phyloP scores from a whole-genome alignment of 2,888 invertebrate species.

The Limnephilus rhombicus region DNA sequence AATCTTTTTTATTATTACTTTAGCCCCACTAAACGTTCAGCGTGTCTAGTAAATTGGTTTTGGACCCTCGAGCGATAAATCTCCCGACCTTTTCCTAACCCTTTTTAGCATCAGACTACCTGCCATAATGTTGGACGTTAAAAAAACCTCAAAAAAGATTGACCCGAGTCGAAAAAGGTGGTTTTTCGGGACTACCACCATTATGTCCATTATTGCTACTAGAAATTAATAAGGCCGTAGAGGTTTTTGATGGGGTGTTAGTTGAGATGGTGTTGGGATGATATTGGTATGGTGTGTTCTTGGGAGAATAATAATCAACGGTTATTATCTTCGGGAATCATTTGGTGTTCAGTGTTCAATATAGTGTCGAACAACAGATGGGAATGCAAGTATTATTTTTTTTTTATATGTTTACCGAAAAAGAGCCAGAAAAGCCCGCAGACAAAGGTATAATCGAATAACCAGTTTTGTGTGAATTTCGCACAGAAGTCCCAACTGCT shows the following conservation, averaged over 20 bases:
- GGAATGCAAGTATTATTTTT: too few relatives aligned
- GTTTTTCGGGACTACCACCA: background rate
- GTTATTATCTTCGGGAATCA: background rate
- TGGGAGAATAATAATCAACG: background rate
- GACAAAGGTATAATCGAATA: too few relatives aligned
- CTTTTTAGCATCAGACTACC: background rate
- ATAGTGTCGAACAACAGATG: background rate
- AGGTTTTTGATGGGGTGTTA: background rate
- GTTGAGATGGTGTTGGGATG: background rate
- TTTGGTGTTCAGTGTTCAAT: background rate
- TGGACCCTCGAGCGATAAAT: background rate
- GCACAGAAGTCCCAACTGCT: too few relatives aligned
- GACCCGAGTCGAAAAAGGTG: background rate
- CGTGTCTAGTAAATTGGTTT: constrained; percentile 24
- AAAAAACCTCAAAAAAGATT: background rate
- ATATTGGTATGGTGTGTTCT: background rate
- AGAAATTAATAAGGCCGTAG: background rate
- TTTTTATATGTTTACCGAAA: too few relatives aligned
- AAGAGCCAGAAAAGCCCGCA: too few relatives aligned
- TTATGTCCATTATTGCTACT: background rate
- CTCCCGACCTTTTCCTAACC: background rate
- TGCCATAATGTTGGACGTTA: constrained; percentile 1
- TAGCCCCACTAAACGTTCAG: constrained; percentile 6
- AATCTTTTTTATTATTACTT: constrained; percentile 1
- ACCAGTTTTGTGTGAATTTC: too few relatives aligned